A percentile compares a stretch with the other conserved stretches of the same genome.
Evolutionary conservation across 2,797 vertebrate species (phyloP).

Genomic region (Halcyon smyrnensis): DNA sequence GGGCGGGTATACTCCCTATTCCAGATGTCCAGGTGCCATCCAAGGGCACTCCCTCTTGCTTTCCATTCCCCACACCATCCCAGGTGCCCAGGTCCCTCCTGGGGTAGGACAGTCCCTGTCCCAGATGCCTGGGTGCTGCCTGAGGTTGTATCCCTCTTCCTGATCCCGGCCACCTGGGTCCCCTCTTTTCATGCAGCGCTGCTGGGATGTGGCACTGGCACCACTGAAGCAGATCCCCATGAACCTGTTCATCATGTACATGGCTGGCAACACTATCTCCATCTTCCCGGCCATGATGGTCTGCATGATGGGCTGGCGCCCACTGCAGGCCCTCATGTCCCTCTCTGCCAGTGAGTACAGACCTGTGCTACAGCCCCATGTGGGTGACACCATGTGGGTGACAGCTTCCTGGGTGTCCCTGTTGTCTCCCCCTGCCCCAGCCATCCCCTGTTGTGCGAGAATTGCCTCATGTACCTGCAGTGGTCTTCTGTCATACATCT

Average conservation of each 20-base stretch:
- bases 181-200: slow-evolving; percentile 81
- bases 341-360: slow-evolving; percentile 92
- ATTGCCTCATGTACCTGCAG: accelerated
- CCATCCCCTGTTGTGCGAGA: accelerated
- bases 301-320: slow-evolving; percentile 99
- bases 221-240: slow-evolving; percentile 98
- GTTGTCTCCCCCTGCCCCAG: too few relatives aligned
- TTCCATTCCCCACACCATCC: background rate
- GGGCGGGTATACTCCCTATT: too few relatives aligned
- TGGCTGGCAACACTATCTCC: slow-evolving; percentile 98
- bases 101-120: too few relatives aligned
- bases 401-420: background rate
- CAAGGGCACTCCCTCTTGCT: too few relatives aligned
- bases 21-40: too few relatives aligned
- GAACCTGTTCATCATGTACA: slow-evolving; percentile 99
- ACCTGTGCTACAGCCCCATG: accelerated
- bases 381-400: accelerated
- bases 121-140: background rate
- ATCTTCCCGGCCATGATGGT: slow-evolving; percentile 99
- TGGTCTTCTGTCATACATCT: background rate
- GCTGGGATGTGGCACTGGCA: slow-evolving; percentile 96
- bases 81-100: background rate
- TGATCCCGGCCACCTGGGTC: background rate
- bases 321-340: slow-evolving; percentile 96
- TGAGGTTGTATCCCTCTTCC: too few relatives aligned